Evolutionary conservation across 2,888 invertebrate species (phyloP).

Genomic region (Aradus depressus): DNA sequence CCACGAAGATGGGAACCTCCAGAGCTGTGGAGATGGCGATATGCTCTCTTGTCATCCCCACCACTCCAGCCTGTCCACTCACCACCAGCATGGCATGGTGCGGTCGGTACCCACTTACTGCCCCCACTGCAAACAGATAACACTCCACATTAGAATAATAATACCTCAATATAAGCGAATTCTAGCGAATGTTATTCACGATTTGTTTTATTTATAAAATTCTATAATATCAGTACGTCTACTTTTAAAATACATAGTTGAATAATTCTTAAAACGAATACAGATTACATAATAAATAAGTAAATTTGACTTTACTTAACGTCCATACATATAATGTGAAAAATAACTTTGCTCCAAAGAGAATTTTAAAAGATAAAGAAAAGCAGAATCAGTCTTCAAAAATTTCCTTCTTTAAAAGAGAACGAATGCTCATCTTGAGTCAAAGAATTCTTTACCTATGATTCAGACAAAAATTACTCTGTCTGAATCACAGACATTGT

Average conservation of each 20-base stretch:
- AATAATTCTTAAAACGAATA: background rate
- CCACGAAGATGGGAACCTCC: conserved; percentile 82
- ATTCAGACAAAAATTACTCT: background rate
- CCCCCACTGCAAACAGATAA: conserved; percentile 57
- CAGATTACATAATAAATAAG: background rate
- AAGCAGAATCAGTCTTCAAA: too few species aligned
- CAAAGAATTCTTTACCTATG: too few species aligned
- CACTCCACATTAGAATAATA: too few species aligned
- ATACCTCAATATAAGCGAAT: background rate
- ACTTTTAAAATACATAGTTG: background rate
- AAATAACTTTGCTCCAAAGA: too few species aligned
- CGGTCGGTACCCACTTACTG: conserved; percentile 57
- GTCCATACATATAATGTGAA: too few species aligned
- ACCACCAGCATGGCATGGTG: conserved; percentile 78
- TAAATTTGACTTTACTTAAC: too few species aligned
- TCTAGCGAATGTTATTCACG: background rate
- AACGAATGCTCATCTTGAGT: too few species aligned
- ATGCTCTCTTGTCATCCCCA: conserved; percentile 81
- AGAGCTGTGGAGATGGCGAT: conserved; percentile 69
- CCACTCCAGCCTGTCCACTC: conserved; percentile 63
- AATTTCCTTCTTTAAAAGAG: too few species aligned
- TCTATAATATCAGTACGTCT: background rate
- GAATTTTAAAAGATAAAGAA: too few species aligned
- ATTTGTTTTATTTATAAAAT: background rate
- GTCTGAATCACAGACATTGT: background rate